Percentiles rank a stretch among this genome's conserved stretches.
These are phyloP conservation scores for Protomyctophum bolini DNA, from an alignment of 2,113 vertebrate genomes.

Conservation along the genomic window DNA sequence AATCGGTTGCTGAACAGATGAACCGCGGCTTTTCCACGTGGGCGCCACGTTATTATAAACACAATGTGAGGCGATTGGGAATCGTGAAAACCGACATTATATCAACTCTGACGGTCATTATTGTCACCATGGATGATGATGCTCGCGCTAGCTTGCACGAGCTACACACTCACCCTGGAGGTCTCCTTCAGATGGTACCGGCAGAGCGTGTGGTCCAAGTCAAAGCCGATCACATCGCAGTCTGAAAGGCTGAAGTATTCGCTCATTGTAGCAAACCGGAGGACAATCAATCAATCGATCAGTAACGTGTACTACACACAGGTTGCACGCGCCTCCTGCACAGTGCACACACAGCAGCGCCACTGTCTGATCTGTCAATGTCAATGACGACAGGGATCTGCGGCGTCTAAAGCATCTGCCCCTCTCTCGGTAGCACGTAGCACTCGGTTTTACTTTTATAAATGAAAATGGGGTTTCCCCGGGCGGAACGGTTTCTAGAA, in stretches of 20 bases:
- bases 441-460: background rate
- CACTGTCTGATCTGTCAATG: constrained; percentile 40
- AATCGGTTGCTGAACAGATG: too few relatives aligned
- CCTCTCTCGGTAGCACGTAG: constrained; percentile 11
- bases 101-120: background rate
- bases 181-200: constrained; percentile 88
- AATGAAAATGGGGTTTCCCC: background rate
- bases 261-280: constrained; percentile 73
- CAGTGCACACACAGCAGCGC: background rate
- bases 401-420: background rate
- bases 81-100: background rate
- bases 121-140: background rate
- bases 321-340: constrained; percentile 26
- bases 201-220: constrained; percentile 93
- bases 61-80: too few relatives aligned
- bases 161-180: constrained; percentile 83
- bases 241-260: constrained; percentile 84
- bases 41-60: too few relatives aligned
- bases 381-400: constrained; percentile 34
- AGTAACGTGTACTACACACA: constrained; percentile 13
- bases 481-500: background rate
- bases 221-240: constrained; percentile 90
- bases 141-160: constrained; percentile 16
- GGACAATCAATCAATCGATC: background rate
- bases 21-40: too few relatives aligned